phyloP scores from a whole-genome alignment of 2,113 vertebrate species.

The Gadus macrocephalus region DNA sequence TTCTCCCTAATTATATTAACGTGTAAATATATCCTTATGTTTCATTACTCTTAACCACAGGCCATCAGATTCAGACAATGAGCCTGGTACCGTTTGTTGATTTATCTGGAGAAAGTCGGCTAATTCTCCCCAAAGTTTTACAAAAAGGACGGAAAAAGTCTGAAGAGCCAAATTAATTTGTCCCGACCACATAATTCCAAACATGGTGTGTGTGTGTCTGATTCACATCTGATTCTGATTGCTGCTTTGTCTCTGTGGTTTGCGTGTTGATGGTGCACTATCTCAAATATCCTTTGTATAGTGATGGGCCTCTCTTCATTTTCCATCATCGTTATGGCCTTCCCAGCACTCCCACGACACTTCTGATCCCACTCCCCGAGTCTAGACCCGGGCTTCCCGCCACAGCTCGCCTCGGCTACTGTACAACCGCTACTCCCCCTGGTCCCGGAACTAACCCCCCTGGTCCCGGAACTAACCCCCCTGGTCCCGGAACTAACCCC shows the following conservation, averaged over 20 bases:
- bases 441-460: neutral
- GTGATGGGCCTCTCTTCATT: constrained; percentile 48
- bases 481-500: too few species aligned
- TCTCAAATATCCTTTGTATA: constrained; percentile 35
- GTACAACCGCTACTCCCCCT: too few species aligned
- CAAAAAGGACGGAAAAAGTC: constrained; percentile 17
- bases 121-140: constrained; percentile 6
- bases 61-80: too few species aligned
- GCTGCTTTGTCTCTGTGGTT: constrained; percentile 42
- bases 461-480: neutral
- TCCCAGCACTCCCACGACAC: neutral
- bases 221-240: constrained; percentile 33
- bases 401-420: too few species aligned
- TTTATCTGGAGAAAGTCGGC: too few species aligned
- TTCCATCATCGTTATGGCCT: constrained; percentile 35
- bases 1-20: too few species aligned
- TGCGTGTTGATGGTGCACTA: constrained; percentile 50
- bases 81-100: too few species aligned
- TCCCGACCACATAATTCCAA: constrained; percentile 34
- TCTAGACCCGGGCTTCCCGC: constrained; percentile 8
- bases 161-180: constrained; percentile 19
- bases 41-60: too few species aligned
- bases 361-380: neutral
- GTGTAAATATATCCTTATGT: too few species aligned
- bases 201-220: constrained; percentile 27